Conservation (phyloP, 2,113 vertebrate species). For the Bos javanicus region DNA sequence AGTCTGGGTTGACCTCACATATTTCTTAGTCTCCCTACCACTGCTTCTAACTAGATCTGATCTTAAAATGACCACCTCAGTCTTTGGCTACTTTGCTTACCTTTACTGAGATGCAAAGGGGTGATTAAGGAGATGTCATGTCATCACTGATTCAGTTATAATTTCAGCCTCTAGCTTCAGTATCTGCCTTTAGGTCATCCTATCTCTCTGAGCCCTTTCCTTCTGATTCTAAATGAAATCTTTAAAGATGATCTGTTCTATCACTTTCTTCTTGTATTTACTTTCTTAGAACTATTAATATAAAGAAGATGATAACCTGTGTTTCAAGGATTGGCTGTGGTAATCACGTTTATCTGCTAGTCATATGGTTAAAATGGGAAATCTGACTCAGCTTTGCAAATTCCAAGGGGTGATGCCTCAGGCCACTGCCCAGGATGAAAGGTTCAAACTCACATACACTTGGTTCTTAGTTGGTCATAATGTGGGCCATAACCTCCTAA, state of each 20-base stretch:
- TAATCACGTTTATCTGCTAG: too few species aligned
- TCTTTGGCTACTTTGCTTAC: neutral
- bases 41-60: neutral
- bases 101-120: neutral
- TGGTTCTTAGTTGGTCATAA: neutral
- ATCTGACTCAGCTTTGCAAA: neutral
- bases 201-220: neutral
- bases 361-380: neutral
- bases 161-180: neutral
- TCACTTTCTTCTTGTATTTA: neutral
- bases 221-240: neutral
- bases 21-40: neutral
- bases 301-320: accelerated
- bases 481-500: accelerated
- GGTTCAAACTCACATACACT: neutral
- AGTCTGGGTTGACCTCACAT: too few species aligned
- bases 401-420: neutral
- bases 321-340: neutral
- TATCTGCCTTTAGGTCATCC: neutral
- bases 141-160: neutral
- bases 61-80: neutral
- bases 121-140: neutral
- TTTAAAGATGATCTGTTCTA: neutral
- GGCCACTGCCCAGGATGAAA: neutral
- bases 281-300: neutral